Conservation (phyloP, 2,888 invertebrate genomes). For the Synergus itoensis region DNA sequence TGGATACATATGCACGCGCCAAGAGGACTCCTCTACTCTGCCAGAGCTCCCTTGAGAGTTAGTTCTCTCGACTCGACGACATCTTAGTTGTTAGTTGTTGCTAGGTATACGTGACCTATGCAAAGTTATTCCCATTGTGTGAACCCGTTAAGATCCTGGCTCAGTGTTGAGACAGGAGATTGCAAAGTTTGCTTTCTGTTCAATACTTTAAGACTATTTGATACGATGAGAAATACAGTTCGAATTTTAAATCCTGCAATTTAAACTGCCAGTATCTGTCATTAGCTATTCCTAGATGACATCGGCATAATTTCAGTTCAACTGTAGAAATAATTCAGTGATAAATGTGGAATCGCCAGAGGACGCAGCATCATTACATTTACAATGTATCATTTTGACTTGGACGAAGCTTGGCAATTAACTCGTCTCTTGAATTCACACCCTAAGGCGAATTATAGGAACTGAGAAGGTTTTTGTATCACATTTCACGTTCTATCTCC, state of each 20-base stretch:
- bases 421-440: conserved; percentile 55
- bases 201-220: conserved; percentile 23
- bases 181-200: conserved; percentile 44
- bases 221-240: neutral
- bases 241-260: neutral
- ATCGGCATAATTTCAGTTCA: neutral
- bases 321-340: neutral
- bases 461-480: conserved; percentile 20
- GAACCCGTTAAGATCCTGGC: conserved; percentile 52
- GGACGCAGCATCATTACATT: neutral
- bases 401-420: conserved; percentile 69
- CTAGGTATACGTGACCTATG: conserved; percentile 68
- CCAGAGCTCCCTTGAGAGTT: conserved; percentile 60
- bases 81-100: conserved; percentile 77
- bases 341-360: neutral
- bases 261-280: neutral
- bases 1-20: conserved; percentile 76
- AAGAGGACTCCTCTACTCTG: conserved; percentile 66
- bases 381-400: conserved; percentile 65
- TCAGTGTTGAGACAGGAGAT: conserved; percentile 54
- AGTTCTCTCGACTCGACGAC: conserved; percentile 65
- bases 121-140: conserved; percentile 74
- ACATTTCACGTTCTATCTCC: conserved; percentile 6
- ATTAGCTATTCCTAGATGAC: neutral
- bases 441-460: neutral